Evolutionary conservation across 92 coral and sea anemone species (phyloP), one percentile per base, ranked within the genome.

Genomic region (Epizoanthus stellaris): DNA sequence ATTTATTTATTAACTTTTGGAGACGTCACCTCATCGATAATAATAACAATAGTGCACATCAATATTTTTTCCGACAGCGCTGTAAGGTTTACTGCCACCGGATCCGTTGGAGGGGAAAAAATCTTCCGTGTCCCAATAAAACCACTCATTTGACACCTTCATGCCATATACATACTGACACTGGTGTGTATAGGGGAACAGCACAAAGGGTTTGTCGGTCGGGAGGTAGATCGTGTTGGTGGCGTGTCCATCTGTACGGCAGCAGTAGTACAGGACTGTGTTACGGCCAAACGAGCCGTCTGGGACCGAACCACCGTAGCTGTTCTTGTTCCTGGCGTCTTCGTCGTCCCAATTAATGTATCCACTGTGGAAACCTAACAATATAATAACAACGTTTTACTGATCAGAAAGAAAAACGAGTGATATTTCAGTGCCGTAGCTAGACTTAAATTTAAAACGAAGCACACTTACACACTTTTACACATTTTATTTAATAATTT

Each of bases 311-410:
- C 94, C 91, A 0, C 47, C 39, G 42, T 64, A 42, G 25, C 56
- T 45, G 82, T 91, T 88, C 2, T 36, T 56, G 69, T 88, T 91
- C 4, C 15, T 30, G 10, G 4, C 5, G 49, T 91, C 91, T 54
- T 85, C 85, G 70, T 91, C 94, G 67, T 91, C 92, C 94, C 94
- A 88, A 60, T 59, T 54, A 56, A 91, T 91, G 21, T 34, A 85
- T 16, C 94, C 94, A 14, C 3, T 59, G 6, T 0, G 56, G 62
- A 87, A 75, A 65, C 87, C 90, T 87, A 20, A 19, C 21, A 47
- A 25, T 14, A 3, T 16, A 45, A 49, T 7, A 6, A 7, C 10
- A 1, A 30, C 36, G 36, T 30, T 30, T 30, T 30, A 30, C 36
- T 30, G 36, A 30, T 30, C 36, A 30, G 36, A 30, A 30, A 30